Evolutionary conservation across 2,888 invertebrate species (phyloP), one percentile per base, ranked within the genome.

Genomic region (Platerodrilus igneus): DNA sequence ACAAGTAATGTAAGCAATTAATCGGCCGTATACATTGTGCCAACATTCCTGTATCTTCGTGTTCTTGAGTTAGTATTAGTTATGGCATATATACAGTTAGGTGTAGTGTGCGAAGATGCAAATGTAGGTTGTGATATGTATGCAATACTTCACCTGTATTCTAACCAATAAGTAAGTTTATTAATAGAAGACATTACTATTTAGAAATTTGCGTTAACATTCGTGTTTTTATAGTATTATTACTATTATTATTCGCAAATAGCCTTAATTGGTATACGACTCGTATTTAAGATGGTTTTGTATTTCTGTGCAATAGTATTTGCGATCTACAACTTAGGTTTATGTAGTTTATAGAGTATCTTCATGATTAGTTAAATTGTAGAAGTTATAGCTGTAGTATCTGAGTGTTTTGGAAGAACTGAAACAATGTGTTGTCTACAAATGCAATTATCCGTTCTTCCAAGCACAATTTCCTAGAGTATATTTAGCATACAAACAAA

Each of bases 1-100:
- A 50, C 89, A 89, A 79, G 87, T 86, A 48, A 67, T 68, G 67
- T 67, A 61, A 64, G 63, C 58, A 62, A 45, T 41, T 45, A 23
- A 28, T 32, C 32, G 30, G 26, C 14, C 41, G 37, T 35, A 39
- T 37, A 39, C 44, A 46, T 50, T 49, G 41, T 47, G 44, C 34
- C 42, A 41, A 42, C 39, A 47, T 47, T 45, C 39, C 41, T 41
- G 36, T 44, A 41, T 45, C 42, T 42, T 45, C 37, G 40, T 37
- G 37, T 44, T 38, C 35, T 37, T 37, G 29, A 41, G 49, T 43
- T 48, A 42, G 47, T 41, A 40, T 50, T 48, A 48, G 47, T 44
- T 42, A 25, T 27, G 38, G 37, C 33, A 29, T 37, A 43, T 44
- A 44, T 49, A 37, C 23, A 37, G 46, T 45, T 41, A 37, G 22